Conservation (phyloP, 2,888 invertebrate genomes). For the Pseudoips prasinana region DNA sequence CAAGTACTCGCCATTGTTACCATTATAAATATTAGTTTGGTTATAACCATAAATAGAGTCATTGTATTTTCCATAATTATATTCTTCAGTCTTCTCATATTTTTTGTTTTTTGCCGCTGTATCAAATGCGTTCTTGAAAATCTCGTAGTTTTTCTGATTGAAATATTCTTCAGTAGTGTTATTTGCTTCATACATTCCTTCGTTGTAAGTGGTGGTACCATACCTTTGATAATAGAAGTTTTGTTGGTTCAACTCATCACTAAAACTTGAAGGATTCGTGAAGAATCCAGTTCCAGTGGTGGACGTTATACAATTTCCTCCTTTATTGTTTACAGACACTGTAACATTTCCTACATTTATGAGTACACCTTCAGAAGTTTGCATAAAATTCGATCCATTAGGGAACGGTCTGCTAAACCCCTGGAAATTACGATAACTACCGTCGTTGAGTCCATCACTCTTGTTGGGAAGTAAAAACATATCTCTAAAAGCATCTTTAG, state of each 20-base stretch:
- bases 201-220: conserved; percentile 35
- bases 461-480: conserved; percentile 74
- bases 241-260: conserved; percentile 56
- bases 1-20: conserved; percentile 47
- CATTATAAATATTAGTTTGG: conserved; percentile 52
- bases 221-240: conserved; percentile 52
- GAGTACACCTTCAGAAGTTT: conserved; percentile 81
- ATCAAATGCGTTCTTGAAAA: conserved; percentile 83
- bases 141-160: conserved; percentile 78
- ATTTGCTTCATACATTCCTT: conserved; percentile 31
- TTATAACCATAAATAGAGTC: conserved; percentile 49
- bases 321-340: conserved; percentile 87
- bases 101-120: conserved; percentile 58
- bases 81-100: conserved; percentile 49
- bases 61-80: conserved; percentile 46
- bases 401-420: conserved; percentile 71
- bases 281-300: conserved; percentile 80
- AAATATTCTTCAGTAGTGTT: conserved; percentile 60
- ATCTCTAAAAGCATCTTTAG: conserved; percentile 75
- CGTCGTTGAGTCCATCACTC: conserved; percentile 55
- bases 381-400: conserved; percentile 73
- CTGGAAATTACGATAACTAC: conserved; percentile 67
- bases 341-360: conserved; percentile 90
- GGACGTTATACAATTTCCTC: conserved; percentile 87
- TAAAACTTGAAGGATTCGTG: conserved; percentile 64